Percentiles rank a stretch among this genome's conserved stretches.
Conservation (phyloP, 1,140 invertebrate genomes). For the Meloidogyne exigua region DNA sequence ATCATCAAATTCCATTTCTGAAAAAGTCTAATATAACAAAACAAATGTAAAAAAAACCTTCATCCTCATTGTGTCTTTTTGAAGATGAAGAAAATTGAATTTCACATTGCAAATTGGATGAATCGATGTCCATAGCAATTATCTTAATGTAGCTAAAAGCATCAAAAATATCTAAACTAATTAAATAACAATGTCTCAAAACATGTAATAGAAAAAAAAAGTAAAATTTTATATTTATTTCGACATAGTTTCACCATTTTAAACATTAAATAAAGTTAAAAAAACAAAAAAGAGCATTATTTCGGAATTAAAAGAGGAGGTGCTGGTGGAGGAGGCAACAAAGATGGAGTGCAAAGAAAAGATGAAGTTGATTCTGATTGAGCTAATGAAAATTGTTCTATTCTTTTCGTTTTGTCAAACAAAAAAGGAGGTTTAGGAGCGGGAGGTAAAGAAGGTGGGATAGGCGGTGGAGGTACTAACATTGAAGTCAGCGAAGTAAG, state of each 20-base stretch:
- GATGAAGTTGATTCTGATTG: neutral
- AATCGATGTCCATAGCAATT: neutral
- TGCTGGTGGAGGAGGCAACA: slow-evolving; percentile 13
- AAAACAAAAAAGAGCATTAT: neutral
- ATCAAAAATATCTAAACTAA: too few relatives aligned
- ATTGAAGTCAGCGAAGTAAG: neutral
- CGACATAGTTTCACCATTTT: too few relatives aligned
- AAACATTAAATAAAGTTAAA: neutral
- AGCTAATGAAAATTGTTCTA: neutral
- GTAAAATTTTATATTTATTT: too few relatives aligned
- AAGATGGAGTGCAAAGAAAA: slow-evolving; percentile 2
- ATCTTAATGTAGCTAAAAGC: too few relatives aligned
- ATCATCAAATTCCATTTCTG: slow-evolving; percentile 23
- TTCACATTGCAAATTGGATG: neutral
- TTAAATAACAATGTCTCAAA: too few relatives aligned
- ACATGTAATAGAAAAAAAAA: too few relatives aligned
- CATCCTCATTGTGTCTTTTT: neutral
- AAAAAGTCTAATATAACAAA: neutral
- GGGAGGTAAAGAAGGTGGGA: slow-evolving; percentile 10
- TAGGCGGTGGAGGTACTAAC: slow-evolving; percentile 2
- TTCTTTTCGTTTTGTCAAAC: neutral
- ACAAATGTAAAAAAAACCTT: neutral
- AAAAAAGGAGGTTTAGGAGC: slow-evolving; percentile 1
- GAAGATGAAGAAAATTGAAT: slow-evolving; percentile 2
- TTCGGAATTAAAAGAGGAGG: slow-evolving; percentile 11